Evolutionary conservation across 2,797 vertebrate genomes (phyloP), one percentile per base, ranked within the genome.

Genomic region (Leptatherina wallacei): DNA sequence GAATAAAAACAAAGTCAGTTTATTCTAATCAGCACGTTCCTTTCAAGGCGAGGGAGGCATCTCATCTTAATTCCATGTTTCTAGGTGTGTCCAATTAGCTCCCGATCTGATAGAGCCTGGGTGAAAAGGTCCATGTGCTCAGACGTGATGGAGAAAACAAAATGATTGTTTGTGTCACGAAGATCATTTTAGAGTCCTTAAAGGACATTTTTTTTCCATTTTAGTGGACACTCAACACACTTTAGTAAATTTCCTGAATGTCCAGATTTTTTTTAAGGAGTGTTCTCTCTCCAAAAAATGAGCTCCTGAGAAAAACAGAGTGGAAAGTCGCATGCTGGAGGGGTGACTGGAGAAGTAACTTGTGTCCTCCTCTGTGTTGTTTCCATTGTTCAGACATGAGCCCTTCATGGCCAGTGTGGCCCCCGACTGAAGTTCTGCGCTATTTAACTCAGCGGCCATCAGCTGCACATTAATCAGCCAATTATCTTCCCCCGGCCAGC

Each of bases 381-480:
- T 72, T 73, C 64, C n/a, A 57, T 68, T 73, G 81, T 85, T 66
- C 77, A 73, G 82, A 80, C 68, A 77, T 69, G 11, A 47, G 36
- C 38, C 40, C 69, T 55, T 69, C 42, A n/a, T 3, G 58, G 54
- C 71, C 78, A 32, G 30, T 32, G 30, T 2, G 30, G 54, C 59
- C 61, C 49, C 54, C 1, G 44, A 60, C 44, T 52, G 51, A 57
- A 82, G 61, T 68, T 54, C 65, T 14, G 58, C n/a, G 61, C 71
- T 71, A 56, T 58, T 61, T 59, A 61, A 69, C 70, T 81, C 73
- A 16, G 61, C 52, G 60, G 75, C 78, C 82, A 64, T 27, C 64
- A 74, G 77, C 82, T 81, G 71, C 83, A 82, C 85, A 90, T 93
- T 79, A 86, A 92, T 91, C 86, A 88, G 61, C 86, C 88, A 88